A percentile compares a stretch with the other conserved stretches of the same genome.
Conservation (phyloP, 2,888 invertebrate genomes). For the Ramazzottius varieornatus region DNA sequence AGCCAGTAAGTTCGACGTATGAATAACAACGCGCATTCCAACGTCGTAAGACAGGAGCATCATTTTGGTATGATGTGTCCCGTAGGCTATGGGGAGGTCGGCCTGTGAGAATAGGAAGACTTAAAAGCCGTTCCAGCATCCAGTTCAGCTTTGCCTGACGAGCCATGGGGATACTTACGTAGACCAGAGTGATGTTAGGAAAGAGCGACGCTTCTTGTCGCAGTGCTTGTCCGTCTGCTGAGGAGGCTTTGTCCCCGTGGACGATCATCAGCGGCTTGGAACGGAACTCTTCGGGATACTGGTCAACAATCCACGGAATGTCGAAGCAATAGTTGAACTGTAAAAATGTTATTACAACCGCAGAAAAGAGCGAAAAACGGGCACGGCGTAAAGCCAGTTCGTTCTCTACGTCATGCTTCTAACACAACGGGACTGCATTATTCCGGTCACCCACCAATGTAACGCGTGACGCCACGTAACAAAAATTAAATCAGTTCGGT, state of each 20-base stretch:
- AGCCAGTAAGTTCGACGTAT: constrained; percentile 66
- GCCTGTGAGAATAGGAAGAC: neutral
- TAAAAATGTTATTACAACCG: neutral
- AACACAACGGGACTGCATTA: too few species aligned
- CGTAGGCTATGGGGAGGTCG: neutral
- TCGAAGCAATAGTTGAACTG: neutral
- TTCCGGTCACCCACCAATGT: too few species aligned
- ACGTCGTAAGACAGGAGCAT: constrained; percentile 47
- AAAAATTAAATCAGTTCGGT: too few species aligned
- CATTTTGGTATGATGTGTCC: constrained; percentile 25
- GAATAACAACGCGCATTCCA: constrained; percentile 55
- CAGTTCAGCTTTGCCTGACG: too few species aligned
- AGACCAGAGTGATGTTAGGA: neutral
- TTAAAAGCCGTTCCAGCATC: too few species aligned
- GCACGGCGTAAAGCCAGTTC: too few species aligned
- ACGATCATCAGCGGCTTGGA: neutral
- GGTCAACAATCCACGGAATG: neutral
- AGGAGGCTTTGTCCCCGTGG: neutral
- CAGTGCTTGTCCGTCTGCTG: neutral
- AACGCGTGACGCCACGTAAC: too few species aligned
- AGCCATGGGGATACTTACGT: neutral
- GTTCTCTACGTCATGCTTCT: too few species aligned
- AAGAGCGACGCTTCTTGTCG: neutral
- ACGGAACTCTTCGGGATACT: neutral
- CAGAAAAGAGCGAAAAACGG: too few species aligned